Percentiles rank a stretch among this genome's conserved stretches.
phyloP scores from a whole-genome alignment of 1,140 invertebrate species.

The Zaprionus camerounensis region DNA sequence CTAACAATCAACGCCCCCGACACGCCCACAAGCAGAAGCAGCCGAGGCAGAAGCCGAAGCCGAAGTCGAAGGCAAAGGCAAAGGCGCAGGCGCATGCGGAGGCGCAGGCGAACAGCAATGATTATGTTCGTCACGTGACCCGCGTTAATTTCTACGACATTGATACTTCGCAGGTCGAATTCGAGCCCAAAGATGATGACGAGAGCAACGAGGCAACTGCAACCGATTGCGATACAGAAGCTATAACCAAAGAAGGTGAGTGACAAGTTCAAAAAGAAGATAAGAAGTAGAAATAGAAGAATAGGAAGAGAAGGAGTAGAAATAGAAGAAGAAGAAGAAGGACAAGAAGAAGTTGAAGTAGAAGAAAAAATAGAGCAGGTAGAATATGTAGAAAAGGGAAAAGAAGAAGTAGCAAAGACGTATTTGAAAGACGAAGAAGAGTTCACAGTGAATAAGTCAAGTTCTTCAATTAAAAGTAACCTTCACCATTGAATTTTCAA shows the following conservation, averaged over 20 bases:
- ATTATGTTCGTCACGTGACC: slow-evolving; percentile 84
- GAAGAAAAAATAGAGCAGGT: no score
- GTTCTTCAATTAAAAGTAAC: no score
- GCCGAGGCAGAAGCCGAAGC: neutral
- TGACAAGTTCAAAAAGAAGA: neutral
- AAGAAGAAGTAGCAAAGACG: no score
- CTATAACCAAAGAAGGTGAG: slow-evolving; percentile 85
- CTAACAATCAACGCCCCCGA: slow-evolving; percentile 6
- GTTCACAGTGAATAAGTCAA: no score
- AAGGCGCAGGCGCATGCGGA: neutral
- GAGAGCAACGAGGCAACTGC: slow-evolving; percentile 67
- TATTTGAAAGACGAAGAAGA: no score
- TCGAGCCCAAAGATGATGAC: slow-evolving; percentile 79
- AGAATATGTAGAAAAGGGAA: no score
- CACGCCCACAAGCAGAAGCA: neutral
- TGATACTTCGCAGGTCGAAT: slow-evolving; percentile 84
- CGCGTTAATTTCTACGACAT: slow-evolving; percentile 84
- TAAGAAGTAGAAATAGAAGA: neutral
- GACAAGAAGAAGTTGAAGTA: neutral
- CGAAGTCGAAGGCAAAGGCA: neutral
- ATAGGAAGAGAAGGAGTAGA: neutral
- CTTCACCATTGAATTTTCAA: no score
- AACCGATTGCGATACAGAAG: slow-evolving; percentile 81
- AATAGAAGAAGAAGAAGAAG: neutral
- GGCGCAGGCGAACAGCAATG: slow-evolving; percentile 37